Evolutionary conservation across 2,113 vertebrate genomes (phyloP).

Genomic region (Otus sunia): DNA sequence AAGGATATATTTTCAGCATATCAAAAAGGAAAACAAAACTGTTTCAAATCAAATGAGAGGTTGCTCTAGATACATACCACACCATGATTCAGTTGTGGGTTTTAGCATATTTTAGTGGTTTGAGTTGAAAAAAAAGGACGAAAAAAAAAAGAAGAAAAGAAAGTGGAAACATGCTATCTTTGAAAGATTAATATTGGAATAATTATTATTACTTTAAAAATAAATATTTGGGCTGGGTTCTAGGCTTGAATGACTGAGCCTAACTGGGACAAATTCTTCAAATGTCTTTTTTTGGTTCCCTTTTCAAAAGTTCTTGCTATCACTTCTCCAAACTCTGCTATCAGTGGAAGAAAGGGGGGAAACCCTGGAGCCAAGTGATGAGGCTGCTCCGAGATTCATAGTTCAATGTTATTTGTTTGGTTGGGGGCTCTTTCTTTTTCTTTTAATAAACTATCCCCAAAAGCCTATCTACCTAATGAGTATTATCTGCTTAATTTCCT

Average conservation of each 20-base stretch:
- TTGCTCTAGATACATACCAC: not conserved
- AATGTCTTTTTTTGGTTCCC: not conserved
- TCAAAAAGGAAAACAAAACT: not conserved
- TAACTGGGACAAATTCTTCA: not conserved
- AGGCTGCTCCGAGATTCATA: not conserved
- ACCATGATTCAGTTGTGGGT: not conserved
- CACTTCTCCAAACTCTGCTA: not conserved
- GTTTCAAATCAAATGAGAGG: not conserved
- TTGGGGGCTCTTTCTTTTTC: conserved; percentile 11
- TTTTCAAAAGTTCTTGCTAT: not conserved
- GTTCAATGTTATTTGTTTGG: conserved; percentile 43
- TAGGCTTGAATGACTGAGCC: not conserved
- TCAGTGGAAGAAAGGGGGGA: not conserved
- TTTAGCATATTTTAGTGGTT: not conserved
- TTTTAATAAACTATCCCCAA: conserved; percentile 57
- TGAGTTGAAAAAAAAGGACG: not conserved
- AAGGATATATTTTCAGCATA: not conserved
- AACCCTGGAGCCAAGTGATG: not conserved
- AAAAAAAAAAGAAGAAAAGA: not conserved
- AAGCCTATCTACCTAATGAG: conserved; percentile 63
- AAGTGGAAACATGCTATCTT: not conserved
- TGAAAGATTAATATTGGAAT: not conserved
- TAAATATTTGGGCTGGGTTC: not conserved
- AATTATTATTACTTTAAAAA: not conserved
- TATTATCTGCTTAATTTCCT: conserved; percentile 69